These are phyloP conservation scores for Graptemys geographica DNA, from an alignment of 2,797 vertebrate genomes.

Conservation along the genomic window DNA sequence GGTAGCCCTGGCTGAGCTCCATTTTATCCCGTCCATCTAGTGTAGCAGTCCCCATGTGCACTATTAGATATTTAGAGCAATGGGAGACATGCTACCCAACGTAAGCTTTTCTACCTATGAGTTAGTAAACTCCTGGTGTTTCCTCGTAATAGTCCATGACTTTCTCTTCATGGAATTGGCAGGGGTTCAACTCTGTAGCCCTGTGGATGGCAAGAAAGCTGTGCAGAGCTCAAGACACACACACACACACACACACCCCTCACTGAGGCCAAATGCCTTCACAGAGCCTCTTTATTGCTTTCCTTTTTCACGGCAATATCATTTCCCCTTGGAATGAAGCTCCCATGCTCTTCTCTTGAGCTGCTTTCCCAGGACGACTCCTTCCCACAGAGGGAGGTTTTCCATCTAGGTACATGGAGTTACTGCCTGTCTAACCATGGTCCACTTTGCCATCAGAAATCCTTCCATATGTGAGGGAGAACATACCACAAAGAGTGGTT, in stretches of 20 bases:
- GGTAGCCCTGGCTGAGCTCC: no score
- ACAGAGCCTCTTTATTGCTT: background rate
- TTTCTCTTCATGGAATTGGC: background rate
- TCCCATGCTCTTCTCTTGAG: background rate
- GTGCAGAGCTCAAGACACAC: background rate
- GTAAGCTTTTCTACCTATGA: background rate
- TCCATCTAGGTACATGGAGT: background rate
- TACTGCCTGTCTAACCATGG: background rate
- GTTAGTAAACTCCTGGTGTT: background rate
- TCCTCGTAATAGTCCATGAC: background rate
- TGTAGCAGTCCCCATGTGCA: background rate
- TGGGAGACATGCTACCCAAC: background rate
- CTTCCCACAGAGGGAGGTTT: background rate
- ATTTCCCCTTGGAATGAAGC: background rate
- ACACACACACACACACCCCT: background rate
- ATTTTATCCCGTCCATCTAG: no score
- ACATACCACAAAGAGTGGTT: accelerated
- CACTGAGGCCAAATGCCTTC: background rate
- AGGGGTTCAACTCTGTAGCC: background rate
- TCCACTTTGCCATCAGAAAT: background rate
- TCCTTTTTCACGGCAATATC: background rate
- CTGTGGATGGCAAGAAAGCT: background rate
- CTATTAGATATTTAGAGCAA: background rate
- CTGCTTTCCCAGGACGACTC: background rate
- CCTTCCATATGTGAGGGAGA: background rate